Evolutionary conservation across 1,140 invertebrate genomes (phyloP), one percentile per base, ranked within the genome.

Genomic region (Euwallacea fornicatus): DNA sequence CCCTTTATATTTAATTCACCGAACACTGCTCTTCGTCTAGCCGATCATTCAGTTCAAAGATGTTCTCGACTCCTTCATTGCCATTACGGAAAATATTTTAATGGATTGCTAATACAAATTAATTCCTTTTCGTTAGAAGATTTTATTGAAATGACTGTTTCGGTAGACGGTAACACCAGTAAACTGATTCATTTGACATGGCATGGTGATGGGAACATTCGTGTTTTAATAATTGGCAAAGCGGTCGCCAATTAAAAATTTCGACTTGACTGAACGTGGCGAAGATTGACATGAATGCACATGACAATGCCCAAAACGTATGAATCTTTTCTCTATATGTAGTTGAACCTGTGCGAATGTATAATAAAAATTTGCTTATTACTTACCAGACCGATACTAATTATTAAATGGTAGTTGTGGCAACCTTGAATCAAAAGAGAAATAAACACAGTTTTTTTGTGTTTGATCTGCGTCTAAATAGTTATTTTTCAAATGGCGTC

Each of bases 211-310:
- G 13, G 13, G 9, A 50, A 13, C 9, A 50, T 50, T 56, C n/a
- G 16, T 21, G 16, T 56, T 56, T 56, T 2, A 13, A 13, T 56
- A 56, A 56, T 56, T 56, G 2, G 16, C 16, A 56, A 56, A 56
- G 16, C n/a, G 8, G 15, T 10, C 54, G 54, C 54, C 54, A 56
- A 56, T 56, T 56, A 56, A 56, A 56, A 56, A 9, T 56, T 10
- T 56, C n/a, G 10, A 56, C n/a, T 56, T 56, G 11, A 56, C n/a
- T 56, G 16, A 56, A 56, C 6, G 2, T 50, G 46, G 13, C 13
- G 46, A 50, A 33, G 21, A 33, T 33, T 33, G 21, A 33, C 21
- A 33, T 33, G 21, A 33, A 33, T 50, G 46, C 13, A 50, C 46
- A 50, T 11, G 1, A 3, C 46, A 50, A 50, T 13, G 9, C 7